These are phyloP conservation scores for Nesometra sesokonis DNA, from an alignment of 35 echinoderm and acorn worm species.

Conservation along the genomic window DNA sequence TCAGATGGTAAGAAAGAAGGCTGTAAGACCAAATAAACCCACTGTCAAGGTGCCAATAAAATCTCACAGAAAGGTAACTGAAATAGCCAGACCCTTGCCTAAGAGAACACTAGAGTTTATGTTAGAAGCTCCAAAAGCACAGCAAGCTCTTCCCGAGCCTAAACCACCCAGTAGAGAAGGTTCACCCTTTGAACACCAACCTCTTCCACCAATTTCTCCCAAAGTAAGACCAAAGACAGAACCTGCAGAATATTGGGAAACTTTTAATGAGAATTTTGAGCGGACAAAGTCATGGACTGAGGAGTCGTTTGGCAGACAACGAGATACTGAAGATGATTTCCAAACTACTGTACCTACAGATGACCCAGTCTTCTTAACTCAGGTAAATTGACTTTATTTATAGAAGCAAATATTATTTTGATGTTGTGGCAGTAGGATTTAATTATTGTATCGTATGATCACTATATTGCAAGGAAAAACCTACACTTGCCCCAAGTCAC, in stretches of 20 bases:
- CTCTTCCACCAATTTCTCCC: conserved; percentile 48
- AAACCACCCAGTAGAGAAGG: conserved; percentile 16
- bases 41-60: conserved; percentile 41
- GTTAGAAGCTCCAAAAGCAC: conserved; percentile 26
- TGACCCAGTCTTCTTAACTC: conserved; percentile 85
- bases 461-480: too few species aligned
- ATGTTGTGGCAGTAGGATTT: too few species aligned
- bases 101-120: conserved; percentile 62
- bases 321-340: conserved; percentile 1
- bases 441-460: too few species aligned
- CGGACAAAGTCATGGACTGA: conserved; percentile 51
- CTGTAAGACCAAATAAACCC: conserved; percentile 18
- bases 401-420: not conserved
- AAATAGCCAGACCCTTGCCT: conserved; percentile 48
- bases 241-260: conserved; percentile 1
- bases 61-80: conserved; percentile 65
- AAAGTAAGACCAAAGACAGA: conserved; percentile 13
- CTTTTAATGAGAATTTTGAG: conserved; percentile 25
- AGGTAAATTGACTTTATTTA: conserved; percentile 31
- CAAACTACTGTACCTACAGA: conserved; percentile 17
- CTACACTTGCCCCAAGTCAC: too few species aligned
- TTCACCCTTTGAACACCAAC: conserved; percentile 12
- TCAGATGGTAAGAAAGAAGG: conserved; percentile 46
- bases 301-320: conserved; percentile 20
- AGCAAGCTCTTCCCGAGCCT: conserved; percentile 31